Base-by-base conservation (phyloP, 2,797 vertebrate genomes). In the Fundulus diaphanus region DNA sequence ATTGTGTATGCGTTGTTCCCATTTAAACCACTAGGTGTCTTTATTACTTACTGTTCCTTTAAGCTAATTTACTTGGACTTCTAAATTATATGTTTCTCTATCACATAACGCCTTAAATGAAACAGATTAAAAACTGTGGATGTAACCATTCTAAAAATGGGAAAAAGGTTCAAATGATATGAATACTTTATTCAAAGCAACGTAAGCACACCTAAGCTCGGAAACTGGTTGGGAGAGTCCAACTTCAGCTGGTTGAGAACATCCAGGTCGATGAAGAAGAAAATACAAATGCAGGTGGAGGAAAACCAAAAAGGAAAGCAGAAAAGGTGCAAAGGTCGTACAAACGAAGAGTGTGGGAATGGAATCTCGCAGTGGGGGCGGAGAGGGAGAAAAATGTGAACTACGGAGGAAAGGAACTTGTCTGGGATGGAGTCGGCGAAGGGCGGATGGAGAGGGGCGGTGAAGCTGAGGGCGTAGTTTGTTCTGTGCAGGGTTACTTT, bases 401-500 rank as follows among this genome's bases (percentile, higher is more conserved):
- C 61, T 70, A 77, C 68, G 49, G 33, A 29, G 49, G 65, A 68
- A 68, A 16, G 40, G 44, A 78, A 2, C 40, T 35, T 46, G n/a
- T 46, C 22, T 31, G 54, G 52, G 65, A 68, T 67, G 71, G 68
- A 49, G 37, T 61, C 56, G 46, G 69, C 20, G 76, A 59, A 70
- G 70, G 35, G 68, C 72, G 70, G 67, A 59, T 24, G 9, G 20
- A 33, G 76, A 66, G 54, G 48, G 65, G 48, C 20, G 8, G 40
- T 31, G 27, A 73, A 66, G 63, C 49, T 48, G 70, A 52, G 44
- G 49, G 20, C 37, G 33, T 2, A 86, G 83, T 90, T 88, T 88
- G 80, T 84, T 90, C 81, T 82, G 86, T 85, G 80, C 77, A 67
- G 79, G 57, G 72, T 90, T 86, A 88, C 90, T 87, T 86, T 42